phyloP scores from a whole-genome alignment of 2,888 invertebrate species.

The Zhuqinia jingwanae region DNA sequence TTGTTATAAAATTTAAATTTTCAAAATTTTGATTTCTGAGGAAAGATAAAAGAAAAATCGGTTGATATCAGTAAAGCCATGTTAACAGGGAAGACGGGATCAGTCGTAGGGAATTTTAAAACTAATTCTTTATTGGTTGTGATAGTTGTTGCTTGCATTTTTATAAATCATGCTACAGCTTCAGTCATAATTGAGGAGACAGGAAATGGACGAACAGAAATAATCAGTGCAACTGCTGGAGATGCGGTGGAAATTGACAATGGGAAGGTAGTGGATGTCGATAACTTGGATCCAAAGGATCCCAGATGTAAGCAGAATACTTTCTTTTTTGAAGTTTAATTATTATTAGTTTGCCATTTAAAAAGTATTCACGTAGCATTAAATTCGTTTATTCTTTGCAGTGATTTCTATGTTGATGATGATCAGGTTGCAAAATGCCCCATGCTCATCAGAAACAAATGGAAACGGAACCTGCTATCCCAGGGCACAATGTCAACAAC shows the following conservation, averaged over 20 bases:
- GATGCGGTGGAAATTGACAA: slow-evolving; percentile 49
- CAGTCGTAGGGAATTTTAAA: not conserved
- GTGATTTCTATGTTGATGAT: slow-evolving; percentile 91
- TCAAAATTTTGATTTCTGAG: not conserved
- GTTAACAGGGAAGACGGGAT: slow-evolving; percentile 52
- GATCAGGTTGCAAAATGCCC: slow-evolving; percentile 89
- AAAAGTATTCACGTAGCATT: too few species aligned
- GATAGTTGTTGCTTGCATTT: slow-evolving; percentile 32
- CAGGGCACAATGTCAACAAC: slow-evolving; percentile 86
- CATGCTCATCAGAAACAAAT: slow-evolving; percentile 88
- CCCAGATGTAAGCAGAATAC: slow-evolving; percentile 56
- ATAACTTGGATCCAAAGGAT: slow-evolving; percentile 64
- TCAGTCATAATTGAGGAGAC: slow-evolving; percentile 55
- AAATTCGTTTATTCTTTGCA: too few species aligned
- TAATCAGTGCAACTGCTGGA: slow-evolving; percentile 23
- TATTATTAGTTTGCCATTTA: too few species aligned
- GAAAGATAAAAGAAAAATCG: not conserved
- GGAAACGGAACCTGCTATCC: slow-evolving; percentile 92
- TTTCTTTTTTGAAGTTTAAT: not conserved
- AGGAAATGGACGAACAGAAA: not conserved
- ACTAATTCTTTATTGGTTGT: slow-evolving; percentile 28
- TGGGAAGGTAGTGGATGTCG: slow-evolving; percentile 57
- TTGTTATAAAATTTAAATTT: slow-evolving; percentile 16
- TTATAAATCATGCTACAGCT: slow-evolving; percentile 38
- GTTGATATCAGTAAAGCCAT: slow-evolving; percentile 24